phyloP scores from a whole-genome alignment of 2,797 vertebrate genomes.

The Pipistrellus kuhlii region DNA sequence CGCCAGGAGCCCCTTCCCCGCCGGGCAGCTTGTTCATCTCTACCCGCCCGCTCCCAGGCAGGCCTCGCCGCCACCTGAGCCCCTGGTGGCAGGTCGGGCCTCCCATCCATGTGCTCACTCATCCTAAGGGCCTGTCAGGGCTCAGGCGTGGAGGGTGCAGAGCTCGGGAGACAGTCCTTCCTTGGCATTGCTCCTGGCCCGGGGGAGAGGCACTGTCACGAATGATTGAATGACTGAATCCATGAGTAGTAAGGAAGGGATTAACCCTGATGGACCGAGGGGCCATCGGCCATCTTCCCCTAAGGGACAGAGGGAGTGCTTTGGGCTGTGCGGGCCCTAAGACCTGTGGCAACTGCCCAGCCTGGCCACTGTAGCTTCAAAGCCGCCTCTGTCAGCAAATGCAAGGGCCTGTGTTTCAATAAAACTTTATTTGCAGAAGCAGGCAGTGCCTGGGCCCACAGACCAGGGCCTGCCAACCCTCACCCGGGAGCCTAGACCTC shows the following conservation, averaged over 20 bases:
- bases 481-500: neutral
- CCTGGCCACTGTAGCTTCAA: accelerated
- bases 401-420: neutral
- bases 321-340: neutral
- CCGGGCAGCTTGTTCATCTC: too few species aligned
- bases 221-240: neutral
- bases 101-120: neutral
- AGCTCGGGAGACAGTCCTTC: neutral
- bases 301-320: neutral
- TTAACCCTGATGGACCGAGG: too few species aligned
- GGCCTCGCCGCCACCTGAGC: neutral
- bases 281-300: neutral
- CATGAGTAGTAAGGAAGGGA: neutral
- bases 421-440: neutral
- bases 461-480: neutral
- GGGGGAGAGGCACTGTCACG: neutral
- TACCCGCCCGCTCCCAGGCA: neutral
- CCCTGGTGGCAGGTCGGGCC: neutral
- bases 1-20: accelerated
- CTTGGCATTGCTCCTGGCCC: too few species aligned
- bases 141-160: neutral
- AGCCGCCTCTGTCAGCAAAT: neutral
- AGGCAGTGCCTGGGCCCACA: too few species aligned
- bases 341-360: accelerated
- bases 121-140: neutral